phyloP scores from a whole-genome alignment of 2,113 vertebrate species.

The Eulemur macaco region DNA sequence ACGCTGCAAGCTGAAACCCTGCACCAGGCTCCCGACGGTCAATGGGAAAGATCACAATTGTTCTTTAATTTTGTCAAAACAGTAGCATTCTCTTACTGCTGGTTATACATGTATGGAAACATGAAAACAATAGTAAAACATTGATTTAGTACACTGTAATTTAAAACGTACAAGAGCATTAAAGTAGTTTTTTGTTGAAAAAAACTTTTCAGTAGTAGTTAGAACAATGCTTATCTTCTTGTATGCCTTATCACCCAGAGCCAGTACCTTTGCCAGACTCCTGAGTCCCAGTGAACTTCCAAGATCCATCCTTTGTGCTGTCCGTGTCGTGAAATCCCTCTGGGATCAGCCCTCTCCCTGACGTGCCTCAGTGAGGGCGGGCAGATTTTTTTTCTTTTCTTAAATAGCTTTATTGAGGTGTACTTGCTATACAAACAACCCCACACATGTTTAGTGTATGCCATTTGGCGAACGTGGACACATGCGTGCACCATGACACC shows the following conservation, averaged over 20 bases:
- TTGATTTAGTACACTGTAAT: not conserved
- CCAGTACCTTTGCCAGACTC: not conserved
- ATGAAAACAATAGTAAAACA: not conserved
- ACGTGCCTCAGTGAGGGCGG: not conserved
- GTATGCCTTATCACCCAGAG: not conserved
- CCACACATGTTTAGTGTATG: not conserved
- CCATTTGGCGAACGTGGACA: not conserved
- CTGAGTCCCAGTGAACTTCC: not conserved
- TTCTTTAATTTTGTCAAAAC: not conserved
- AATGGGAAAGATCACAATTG: not conserved
- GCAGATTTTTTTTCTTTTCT: not conserved
- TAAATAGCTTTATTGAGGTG: not conserved
- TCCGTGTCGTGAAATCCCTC: not conserved
- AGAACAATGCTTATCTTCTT: not conserved
- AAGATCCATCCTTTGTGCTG: not conserved
- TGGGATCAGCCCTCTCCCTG: not conserved
- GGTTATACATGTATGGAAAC: not conserved
- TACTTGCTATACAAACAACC: not conserved
- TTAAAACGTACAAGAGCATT: not conserved
- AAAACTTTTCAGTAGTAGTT: not conserved
- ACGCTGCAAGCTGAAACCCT: not conserved
- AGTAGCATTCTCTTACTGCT: not conserved
- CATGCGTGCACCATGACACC: not conserved
- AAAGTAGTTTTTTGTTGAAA: not conserved
- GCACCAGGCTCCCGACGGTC: not conserved